Conservation (phyloP, 2,113 vertebrate species). For the Larimichthys polyactis region DNA sequence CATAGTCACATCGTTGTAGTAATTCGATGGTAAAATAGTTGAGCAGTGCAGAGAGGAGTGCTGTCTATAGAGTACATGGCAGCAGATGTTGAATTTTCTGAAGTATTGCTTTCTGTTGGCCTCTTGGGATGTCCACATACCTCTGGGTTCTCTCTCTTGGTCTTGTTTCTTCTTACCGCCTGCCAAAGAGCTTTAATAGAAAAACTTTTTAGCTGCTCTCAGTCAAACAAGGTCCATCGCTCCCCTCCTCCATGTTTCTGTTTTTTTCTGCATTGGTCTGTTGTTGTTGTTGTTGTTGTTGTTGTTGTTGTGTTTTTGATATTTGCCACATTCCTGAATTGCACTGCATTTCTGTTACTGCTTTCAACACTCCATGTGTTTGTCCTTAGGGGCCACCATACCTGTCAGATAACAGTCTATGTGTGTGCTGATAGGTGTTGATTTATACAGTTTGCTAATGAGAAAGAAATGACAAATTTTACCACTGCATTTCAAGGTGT, state of each 20-base stretch:
- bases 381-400: conserved; percentile 13
- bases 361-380: conserved; percentile 17
- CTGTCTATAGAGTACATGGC: conserved; percentile 44
- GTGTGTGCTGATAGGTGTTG: conserved; percentile 5
- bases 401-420: neutral
- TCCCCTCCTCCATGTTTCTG: conserved; percentile 30
- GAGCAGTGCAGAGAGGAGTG: conserved; percentile 30
- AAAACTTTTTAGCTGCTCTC: conserved; percentile 45
- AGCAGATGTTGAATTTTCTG: conserved; percentile 53
- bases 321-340: conserved; percentile 24
- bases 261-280: conserved; percentile 27
- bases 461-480: conserved; percentile 8
- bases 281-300: conserved; percentile 23
- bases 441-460: conserved; percentile 14
- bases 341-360: neutral
- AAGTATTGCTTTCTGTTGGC: conserved; percentile 60
- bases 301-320: conserved; percentile 5
- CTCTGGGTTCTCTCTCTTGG: conserved; percentile 49
- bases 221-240: conserved; percentile 45
- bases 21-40: conserved; percentile 3
- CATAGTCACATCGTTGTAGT: conserved; percentile 14
- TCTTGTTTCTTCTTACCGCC: conserved; percentile 50
- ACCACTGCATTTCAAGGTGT: neutral
- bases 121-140: conserved; percentile 59
- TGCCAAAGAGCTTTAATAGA: conserved; percentile 53